Evolutionary conservation across 2,888 invertebrate species (phyloP).

Genomic region (Bimastos eiseni): DNA sequence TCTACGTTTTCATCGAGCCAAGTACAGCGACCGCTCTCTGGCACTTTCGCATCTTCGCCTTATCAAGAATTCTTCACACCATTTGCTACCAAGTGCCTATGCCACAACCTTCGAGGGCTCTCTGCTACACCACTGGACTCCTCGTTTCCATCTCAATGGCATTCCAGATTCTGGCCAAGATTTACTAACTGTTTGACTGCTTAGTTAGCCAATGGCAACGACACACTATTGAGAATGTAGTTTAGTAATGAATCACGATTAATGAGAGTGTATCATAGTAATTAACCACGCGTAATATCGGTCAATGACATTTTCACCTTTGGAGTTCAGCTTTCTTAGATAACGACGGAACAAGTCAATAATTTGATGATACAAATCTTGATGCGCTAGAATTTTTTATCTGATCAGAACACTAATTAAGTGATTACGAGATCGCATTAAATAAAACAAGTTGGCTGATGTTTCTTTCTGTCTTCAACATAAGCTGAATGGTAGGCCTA

Average conservation of each 20-base stretch:
- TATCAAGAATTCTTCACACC: slow-evolving; percentile 69
- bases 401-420: too few species aligned
- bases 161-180: slow-evolving; percentile 30
- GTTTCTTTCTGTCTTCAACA: too few species aligned
- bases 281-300: neutral
- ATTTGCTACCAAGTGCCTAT: slow-evolving; percentile 68
- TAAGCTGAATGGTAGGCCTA: too few species aligned
- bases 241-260: neutral
- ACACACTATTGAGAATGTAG: neutral
- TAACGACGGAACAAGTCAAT: too few species aligned
- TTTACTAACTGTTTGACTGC: neutral
- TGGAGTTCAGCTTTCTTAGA: too few species aligned
- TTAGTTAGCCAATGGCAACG: too few species aligned
- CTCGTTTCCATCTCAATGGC: slow-evolving; percentile 37
- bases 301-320: too few species aligned
- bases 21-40: slow-evolving; percentile 64
- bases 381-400: too few species aligned
- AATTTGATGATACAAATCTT: too few species aligned
- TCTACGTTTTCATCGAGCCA: slow-evolving; percentile 71
- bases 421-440: too few species aligned
- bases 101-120: slow-evolving; percentile 38
- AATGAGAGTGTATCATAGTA: neutral
- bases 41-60: slow-evolving; percentile 68
- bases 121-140: slow-evolving; percentile 32
- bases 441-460: too few species aligned